phyloP scores from a whole-genome alignment of 2,888 invertebrate genomes.

The Diadegma fenestrale region DNA sequence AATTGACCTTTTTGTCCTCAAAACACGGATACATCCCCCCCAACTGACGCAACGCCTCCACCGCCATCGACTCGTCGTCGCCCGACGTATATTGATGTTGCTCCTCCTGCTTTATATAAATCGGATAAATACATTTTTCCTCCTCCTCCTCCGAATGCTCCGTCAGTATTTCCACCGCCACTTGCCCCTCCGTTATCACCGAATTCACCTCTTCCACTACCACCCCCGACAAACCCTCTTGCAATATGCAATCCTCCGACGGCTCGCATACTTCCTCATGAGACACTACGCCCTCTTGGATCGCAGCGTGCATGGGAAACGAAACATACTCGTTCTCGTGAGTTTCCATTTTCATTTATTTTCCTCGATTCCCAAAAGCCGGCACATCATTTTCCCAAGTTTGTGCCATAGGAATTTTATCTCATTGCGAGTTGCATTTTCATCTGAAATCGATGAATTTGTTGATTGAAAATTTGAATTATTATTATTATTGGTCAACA shows the following conservation, averaged over 20 bases:
- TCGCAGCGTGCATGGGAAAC: slow-evolving; percentile 78
- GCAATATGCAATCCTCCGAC: slow-evolving; percentile 75
- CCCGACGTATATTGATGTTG: slow-evolving; percentile 81
- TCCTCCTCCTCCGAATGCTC: slow-evolving; percentile 79
- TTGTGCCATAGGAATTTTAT: neutral
- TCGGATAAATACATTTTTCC: slow-evolving; percentile 74
- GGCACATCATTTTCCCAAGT: neutral
- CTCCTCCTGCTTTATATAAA: slow-evolving; percentile 80
- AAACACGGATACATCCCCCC: slow-evolving; percentile 83
- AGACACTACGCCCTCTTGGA: slow-evolving; percentile 78
- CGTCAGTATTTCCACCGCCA: slow-evolving; percentile 76
- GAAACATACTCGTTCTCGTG: slow-evolving; percentile 80
- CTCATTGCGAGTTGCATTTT: neutral
- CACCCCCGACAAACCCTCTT: slow-evolving; percentile 74
- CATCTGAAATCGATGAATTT: neutral
- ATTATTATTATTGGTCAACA: neutral
- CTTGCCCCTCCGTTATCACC: slow-evolving; percentile 73
- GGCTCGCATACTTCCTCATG: slow-evolving; percentile 82
- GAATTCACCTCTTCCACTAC: slow-evolving; percentile 70
- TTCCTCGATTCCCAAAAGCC: neutral
- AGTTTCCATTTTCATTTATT: slow-evolving; percentile 76
- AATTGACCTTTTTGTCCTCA: slow-evolving; percentile 79
- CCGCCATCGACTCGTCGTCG: slow-evolving; percentile 84
- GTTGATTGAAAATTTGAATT: neutral
- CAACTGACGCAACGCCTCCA: slow-evolving; percentile 85